phyloP scores from a whole-genome alignment of 2,113 vertebrate species.

The Sinocyclocheilus grahami region DNA sequence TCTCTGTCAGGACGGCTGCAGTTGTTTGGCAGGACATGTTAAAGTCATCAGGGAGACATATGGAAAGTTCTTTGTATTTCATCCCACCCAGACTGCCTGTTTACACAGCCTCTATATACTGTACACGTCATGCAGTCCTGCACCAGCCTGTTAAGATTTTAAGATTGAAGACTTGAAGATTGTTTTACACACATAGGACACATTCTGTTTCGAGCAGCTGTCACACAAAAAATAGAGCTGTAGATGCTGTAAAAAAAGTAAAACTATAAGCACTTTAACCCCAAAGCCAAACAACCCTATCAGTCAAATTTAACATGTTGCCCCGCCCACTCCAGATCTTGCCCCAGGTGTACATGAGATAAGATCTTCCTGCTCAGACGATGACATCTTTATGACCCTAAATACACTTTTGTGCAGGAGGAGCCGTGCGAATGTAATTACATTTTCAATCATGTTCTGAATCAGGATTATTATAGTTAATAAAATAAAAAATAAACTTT shows the following conservation, averaged over 20 bases:
- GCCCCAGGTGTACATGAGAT: conserved; percentile 15
- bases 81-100: conserved; percentile 73
- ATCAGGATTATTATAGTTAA: neutral
- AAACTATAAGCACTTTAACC: neutral
- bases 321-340: neutral
- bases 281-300: conserved; percentile 17
- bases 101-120: conserved; percentile 63
- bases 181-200: conserved; percentile 20
- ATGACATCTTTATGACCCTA: conserved; percentile 16
- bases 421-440: neutral
- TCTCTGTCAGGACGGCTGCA: neutral
- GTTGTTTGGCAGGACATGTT: conserved; percentile 63
- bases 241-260: neutral
- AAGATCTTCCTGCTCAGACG: neutral
- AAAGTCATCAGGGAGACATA: conserved; percentile 62
- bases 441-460: neutral
- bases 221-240: neutral
- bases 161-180: neutral
- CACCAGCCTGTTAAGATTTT: conserved; percentile 47
- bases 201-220: neutral
- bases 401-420: neutral
- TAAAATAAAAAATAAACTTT: neutral
- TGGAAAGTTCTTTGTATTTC: conserved; percentile 68
- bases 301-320: neutral
- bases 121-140: conserved; percentile 55